phyloP scores from a whole-genome alignment of 2,113 vertebrate species.

The Entosphenus tridentatus region DNA sequence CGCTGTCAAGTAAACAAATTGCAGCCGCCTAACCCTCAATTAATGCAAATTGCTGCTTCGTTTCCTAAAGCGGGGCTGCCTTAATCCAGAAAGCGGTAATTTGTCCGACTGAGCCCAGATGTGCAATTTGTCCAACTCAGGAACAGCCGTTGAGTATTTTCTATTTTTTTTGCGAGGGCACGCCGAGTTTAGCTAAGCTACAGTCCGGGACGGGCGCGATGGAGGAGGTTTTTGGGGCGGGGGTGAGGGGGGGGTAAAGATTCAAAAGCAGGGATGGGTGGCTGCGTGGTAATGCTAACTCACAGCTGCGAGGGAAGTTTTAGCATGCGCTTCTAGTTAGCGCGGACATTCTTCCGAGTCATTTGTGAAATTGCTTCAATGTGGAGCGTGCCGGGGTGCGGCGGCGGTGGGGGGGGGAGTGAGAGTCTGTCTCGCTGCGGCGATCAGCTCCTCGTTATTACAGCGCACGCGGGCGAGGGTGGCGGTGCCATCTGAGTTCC shows the following conservation, averaged over 20 bases:
- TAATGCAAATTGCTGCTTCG: neutral
- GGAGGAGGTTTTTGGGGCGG: no score
- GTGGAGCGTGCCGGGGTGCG: slow-evolving; percentile 5
- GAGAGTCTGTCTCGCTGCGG: neutral
- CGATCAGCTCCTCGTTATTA: neutral
- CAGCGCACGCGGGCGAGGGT: neutral
- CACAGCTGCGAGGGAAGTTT: slow-evolving; percentile 5
- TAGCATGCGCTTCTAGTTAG: slow-evolving; percentile 5
- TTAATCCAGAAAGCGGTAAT: slow-evolving; percentile 1
- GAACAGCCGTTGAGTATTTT: neutral
- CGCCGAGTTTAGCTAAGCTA: no score
- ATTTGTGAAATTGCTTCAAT: slow-evolving; percentile 5
- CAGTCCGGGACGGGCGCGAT: no score
- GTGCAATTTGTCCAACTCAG: slow-evolving; percentile 2
- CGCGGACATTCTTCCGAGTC: slow-evolving; percentile 4
- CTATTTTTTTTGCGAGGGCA: no score
- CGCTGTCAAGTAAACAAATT: slow-evolving; percentile 5
- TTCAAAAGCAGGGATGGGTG: no score
- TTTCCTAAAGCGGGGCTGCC: neutral
- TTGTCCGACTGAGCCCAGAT: slow-evolving; percentile 3
- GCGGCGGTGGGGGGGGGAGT: neutral
- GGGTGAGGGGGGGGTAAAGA: no score
- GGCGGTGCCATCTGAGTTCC: slow-evolving; percentile 4
- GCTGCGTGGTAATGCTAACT: neutral
- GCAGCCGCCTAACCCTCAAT: neutral